A percentile compares a stretch with the other conserved stretches of the same genome.
Evolutionary conservation across 2,888 invertebrate species (phyloP).

Genomic region (Dryadula phaetusa): DNA sequence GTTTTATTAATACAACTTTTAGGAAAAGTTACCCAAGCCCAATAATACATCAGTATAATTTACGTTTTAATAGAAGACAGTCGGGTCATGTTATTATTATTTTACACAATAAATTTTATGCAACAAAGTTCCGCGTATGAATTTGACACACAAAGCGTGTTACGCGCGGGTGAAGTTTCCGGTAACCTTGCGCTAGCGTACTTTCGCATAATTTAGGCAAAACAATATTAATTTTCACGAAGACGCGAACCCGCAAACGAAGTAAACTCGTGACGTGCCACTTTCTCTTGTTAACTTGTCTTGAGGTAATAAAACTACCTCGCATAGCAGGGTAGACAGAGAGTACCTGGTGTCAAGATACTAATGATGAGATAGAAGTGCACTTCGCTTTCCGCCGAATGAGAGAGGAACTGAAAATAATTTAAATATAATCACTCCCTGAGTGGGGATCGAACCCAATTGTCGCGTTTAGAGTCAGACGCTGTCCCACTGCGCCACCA

Average conservation of each 20-base stretch:
- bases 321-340: too few relatives aligned
- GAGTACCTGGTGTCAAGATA: too few relatives aligned
- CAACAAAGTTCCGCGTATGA: slow-evolving; percentile 11
- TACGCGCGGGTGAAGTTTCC: slow-evolving; percentile 20
- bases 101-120: not conserved
- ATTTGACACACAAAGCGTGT: slow-evolving; percentile 20
- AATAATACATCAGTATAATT: not conserved
- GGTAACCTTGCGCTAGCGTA: slow-evolving; percentile 19
- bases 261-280: slow-evolving; percentile 22
- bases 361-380: too few relatives aligned
- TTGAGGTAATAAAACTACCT: slow-evolving; percentile 6
- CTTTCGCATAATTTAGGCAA: slow-evolving; percentile 35
- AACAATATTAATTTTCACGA: slow-evolving; percentile 37
- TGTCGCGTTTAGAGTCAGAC: too few relatives aligned
- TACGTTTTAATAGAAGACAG: not conserved
- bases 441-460: too few relatives aligned
- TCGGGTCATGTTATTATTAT: slow-evolving; percentile 1
- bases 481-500: too few relatives aligned
- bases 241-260: slow-evolving; percentile 16
- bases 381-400: too few relatives aligned
- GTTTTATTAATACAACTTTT: not conserved
- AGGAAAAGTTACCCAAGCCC: not conserved
- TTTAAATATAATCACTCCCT: too few relatives aligned
- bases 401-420: too few relatives aligned
- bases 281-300: not conserved